Conservation (phyloP, 1,140 invertebrate species). For the Polypedilum pembai region DNA sequence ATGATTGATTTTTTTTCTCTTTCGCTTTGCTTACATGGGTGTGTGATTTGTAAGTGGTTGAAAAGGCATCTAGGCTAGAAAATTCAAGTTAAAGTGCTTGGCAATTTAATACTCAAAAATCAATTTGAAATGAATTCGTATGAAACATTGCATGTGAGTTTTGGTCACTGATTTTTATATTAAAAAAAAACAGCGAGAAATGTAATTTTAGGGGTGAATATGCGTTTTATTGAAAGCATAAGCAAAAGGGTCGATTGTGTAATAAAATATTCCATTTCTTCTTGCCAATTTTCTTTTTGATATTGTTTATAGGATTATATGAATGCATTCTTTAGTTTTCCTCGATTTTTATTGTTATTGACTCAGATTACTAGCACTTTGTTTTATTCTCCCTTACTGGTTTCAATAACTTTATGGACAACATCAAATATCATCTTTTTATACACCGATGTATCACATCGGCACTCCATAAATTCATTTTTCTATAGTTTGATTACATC, state of each 20-base stretch:
- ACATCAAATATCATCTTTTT: neutral
- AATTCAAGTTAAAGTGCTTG: too few relatives aligned
- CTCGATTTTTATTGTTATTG: neutral
- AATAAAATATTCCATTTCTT: neutral
- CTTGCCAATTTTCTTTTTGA: neutral
- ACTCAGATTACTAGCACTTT: neutral
- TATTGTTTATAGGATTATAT: conserved; percentile 13
- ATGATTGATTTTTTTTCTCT: too few relatives aligned
- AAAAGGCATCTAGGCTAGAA: too few relatives aligned
- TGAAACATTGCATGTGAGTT: neutral
- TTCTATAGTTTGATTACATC: conserved; percentile 19
- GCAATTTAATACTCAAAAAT: neutral
- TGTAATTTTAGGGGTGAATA: neutral
- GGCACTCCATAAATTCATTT: neutral
- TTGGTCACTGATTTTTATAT: conserved; percentile 5
- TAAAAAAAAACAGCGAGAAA: neutral
- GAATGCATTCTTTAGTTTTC: neutral
- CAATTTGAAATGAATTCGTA: neutral
- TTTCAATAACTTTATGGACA: conserved; percentile 25
- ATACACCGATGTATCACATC: neutral
- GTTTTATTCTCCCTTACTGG: neutral
- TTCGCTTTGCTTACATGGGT: too few relatives aligned
- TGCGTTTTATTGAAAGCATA: neutral
- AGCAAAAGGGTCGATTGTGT: neutral
- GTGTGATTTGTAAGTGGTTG: too few relatives aligned